Percentiles rank a stretch among this genome's conserved stretches.
These are phyloP conservation scores for Myanophis thanlyinensis DNA, from an alignment of 2,113 vertebrate genomes.

Conservation along the genomic window DNA sequence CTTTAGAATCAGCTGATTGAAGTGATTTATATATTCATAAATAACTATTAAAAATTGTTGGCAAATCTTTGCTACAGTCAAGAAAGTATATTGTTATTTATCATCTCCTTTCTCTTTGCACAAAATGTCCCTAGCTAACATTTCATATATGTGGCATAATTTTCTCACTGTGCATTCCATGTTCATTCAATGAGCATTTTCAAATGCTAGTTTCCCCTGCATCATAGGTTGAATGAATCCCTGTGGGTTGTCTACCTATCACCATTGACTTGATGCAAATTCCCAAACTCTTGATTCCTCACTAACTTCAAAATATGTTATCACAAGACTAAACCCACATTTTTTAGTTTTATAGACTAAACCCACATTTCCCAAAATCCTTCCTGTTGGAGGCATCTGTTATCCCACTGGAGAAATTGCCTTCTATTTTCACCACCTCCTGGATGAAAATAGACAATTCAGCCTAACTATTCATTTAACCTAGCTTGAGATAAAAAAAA, in stretches of 20 bases:
- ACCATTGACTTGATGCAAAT: background rate
- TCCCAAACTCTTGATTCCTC: background rate
- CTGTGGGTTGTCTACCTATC: background rate
- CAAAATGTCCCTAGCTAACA: background rate
- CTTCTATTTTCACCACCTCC: background rate
- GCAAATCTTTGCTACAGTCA: background rate
- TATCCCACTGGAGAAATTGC: background rate
- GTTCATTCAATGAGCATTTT: background rate
- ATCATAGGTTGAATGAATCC: background rate
- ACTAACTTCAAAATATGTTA: background rate
- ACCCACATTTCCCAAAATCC: background rate
- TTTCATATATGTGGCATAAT: background rate
- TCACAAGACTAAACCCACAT: background rate
- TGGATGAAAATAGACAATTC: background rate
- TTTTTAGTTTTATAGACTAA: background rate
- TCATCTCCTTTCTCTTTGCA: background rate
- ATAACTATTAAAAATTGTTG: background rate
- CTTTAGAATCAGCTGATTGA: background rate
- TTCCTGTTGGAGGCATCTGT: background rate
- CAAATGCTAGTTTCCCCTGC: background rate
- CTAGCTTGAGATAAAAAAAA: background rate
- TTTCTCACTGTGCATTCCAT: background rate
- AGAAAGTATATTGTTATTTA: background rate
- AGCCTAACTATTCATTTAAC: background rate
- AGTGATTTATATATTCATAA: background rate